Evolutionary conservation across 2,888 invertebrate species (phyloP), one percentile per base, ranked within the genome.

Genomic region (Eledona agricola): DNA sequence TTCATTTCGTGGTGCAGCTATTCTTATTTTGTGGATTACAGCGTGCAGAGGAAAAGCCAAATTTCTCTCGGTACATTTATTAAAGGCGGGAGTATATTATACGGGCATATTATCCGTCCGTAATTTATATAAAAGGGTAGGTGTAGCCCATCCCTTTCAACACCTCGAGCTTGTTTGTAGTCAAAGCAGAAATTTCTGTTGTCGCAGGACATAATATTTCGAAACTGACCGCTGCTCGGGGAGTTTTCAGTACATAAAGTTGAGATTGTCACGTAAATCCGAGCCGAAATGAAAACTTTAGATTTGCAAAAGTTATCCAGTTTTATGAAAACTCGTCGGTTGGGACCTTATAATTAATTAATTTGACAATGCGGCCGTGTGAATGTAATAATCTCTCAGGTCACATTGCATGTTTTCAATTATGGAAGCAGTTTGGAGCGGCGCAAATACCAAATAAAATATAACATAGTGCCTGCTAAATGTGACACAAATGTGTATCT

Each of bases 401-500:
- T 38, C 49, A 10, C 25, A 50, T 40, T 50, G 40, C 31, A 38
- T 32, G 40, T 40, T 50, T 50, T 50, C 49, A 50, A 50, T 50
- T 50, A 50, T 40, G 26, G 12, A 37, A 23, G 34, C 25, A 35
- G 37, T 47, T 47, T 37, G 37, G n/a, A n/a, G n/a, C 17, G 20
- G 28, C 28, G 28, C 40, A 50, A 40, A 40, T 50, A 50, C 49
- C 13, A 50, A 50, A 50, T 50, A 50, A 50, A 50, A 50, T 50
- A 40, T 50, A 50, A 54, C 50, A 59, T 42, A 56, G 53, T 38
- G 49, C 26, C 40, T 46, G 56, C 55, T 58, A 61, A 66, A 63
- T 62, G 60, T 60, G 62, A 62, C 60, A 55, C 55, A 64, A 66
- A 66, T 62, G 59, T 55, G 59, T 29, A 62, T 62, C 65, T 61